phyloP scores from a whole-genome alignment of 2,888 invertebrate species.

The Watsonalla cultraria region DNA sequence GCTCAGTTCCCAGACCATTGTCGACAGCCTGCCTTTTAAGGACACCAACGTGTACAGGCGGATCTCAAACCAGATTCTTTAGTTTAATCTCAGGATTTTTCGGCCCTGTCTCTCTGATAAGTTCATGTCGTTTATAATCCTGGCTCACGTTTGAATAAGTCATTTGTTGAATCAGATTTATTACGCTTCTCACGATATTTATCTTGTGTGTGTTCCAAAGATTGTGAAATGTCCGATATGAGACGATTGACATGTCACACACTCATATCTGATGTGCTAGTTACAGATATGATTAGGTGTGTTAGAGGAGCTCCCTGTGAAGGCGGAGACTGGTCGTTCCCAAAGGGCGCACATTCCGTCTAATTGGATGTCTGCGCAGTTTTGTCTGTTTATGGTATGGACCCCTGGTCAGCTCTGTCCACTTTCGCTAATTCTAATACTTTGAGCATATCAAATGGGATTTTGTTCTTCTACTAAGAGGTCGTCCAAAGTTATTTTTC shows the following conservation, averaged over 20 bases:
- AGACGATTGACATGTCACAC: background rate
- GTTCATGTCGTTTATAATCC: conserved; percentile 20
- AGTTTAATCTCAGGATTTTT: conserved; percentile 31
- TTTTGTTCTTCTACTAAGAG: background rate
- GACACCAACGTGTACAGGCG: conserved; percentile 57
- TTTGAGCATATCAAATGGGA: conserved; percentile 17
- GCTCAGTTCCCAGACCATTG: conserved; percentile 75
- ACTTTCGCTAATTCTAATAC: conserved; percentile 56
- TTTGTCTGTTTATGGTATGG: conserved; percentile 53
- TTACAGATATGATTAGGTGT: conserved; percentile 13
- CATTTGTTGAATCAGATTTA: background rate
- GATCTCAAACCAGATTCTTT: conserved; percentile 57
- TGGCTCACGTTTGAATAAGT: background rate
- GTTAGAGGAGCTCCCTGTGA: conserved; percentile 56
- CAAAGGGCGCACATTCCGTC: conserved; percentile 64
- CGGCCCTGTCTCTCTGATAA: conserved; percentile 23
- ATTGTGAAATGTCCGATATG: background rate
- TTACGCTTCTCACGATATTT: background rate
- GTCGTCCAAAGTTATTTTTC: too few relatives aligned
- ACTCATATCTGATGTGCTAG: background rate
- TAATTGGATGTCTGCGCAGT: conserved; percentile 67
- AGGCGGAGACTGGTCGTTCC: conserved; percentile 41
- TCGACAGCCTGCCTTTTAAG: conserved; percentile 68
- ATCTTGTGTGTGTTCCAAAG: background rate
- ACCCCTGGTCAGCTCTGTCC: conserved; percentile 46